These are phyloP conservation scores for Rafetus swinhoei DNA, from an alignment of 2,113 vertebrate genomes.

Conservation along the genomic window DNA sequence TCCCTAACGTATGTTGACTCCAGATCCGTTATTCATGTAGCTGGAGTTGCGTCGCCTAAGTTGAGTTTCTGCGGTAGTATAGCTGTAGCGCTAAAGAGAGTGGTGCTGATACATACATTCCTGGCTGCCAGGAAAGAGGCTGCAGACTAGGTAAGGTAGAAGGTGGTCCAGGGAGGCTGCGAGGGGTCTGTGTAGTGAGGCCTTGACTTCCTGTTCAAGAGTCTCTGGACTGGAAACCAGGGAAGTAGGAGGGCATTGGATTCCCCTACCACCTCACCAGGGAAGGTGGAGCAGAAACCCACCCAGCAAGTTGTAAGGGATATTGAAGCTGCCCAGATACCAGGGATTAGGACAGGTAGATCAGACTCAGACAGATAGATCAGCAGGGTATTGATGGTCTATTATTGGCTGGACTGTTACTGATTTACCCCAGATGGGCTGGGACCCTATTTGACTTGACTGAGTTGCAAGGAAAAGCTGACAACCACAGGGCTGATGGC, in stretches of 20 bases:
- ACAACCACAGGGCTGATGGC: background rate
- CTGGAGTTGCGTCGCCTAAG: no score
- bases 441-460: background rate
- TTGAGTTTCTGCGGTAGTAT: no score
- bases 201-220: background rate
- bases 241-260: background rate
- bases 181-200: background rate
- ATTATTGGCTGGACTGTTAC: background rate
- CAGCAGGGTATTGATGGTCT: background rate
- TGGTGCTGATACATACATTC: background rate
- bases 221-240: background rate
- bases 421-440: background rate
- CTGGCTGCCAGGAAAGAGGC: background rate
- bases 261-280: background rate
- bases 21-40: no score
- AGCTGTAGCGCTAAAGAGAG: background rate
- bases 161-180: background rate
- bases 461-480: background rate
- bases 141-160: background rate
- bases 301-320: background rate
- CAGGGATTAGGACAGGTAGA: background rate
- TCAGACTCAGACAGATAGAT: background rate
- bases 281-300: background rate
- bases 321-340: background rate
- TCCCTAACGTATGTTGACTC: no score